These are phyloP conservation scores for Catharus fuscescens DNA, from an alignment of 2,113 vertebrate species.

Conservation along the genomic window DNA sequence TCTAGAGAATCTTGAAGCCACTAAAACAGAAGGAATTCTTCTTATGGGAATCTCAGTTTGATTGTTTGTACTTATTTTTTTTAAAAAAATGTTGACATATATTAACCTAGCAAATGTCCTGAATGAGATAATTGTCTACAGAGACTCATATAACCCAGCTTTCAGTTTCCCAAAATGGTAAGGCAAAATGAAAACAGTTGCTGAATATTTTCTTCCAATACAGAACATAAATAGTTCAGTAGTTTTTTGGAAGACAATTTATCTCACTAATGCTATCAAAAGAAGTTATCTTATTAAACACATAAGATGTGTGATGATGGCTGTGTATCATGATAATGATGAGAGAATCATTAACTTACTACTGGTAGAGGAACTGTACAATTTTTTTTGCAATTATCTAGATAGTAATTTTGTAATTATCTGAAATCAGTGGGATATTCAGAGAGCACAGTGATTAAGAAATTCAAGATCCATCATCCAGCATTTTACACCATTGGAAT, in stretches of 20 bases:
- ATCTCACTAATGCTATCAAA: background rate
- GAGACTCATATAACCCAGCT: background rate
- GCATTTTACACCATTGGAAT: background rate
- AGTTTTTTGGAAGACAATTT: background rate
- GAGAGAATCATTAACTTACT: background rate
- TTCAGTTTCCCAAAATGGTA: background rate
- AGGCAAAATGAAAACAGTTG: background rate
- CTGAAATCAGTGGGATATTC: background rate
- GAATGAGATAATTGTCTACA: conserved; percentile 1
- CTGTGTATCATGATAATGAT: no score
- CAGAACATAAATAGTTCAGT: background rate
- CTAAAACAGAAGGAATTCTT: background rate
- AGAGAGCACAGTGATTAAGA: background rate
- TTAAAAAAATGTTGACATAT: background rate
- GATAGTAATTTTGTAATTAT: background rate
- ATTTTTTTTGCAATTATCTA: background rate
- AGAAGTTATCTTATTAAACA: background rate
- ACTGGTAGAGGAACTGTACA: background rate
- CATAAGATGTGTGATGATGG: background rate
- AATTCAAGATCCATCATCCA: background rate
- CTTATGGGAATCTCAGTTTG: background rate
- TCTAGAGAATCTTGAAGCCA: background rate
- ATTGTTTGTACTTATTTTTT: background rate
- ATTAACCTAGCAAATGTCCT: background rate
- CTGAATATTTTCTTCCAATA: background rate